phyloP scores from a whole-genome alignment of 2,797 vertebrate species.

The Sebastes flavidus region DNA sequence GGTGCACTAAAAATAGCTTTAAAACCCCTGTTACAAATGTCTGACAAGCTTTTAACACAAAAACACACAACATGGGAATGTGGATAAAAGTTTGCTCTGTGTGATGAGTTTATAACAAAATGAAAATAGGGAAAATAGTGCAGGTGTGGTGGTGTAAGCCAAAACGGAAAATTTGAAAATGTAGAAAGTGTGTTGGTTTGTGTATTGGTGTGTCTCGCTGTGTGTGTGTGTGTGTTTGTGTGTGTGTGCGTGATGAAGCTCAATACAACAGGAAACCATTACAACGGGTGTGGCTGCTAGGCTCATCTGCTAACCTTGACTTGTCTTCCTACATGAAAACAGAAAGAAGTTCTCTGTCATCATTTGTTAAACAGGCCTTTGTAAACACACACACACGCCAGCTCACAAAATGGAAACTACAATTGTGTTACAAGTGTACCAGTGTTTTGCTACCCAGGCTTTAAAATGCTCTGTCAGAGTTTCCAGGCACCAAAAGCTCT shows the following conservation, averaged over 20 bases:
- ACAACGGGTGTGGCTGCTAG: background rate
- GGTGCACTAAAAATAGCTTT: constrained; percentile 20
- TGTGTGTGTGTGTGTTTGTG: background rate
- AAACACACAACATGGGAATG: background rate
- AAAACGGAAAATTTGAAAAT: background rate
- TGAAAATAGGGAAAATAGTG: background rate
- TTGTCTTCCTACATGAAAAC: constrained; percentile 32
- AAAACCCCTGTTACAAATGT: background rate
- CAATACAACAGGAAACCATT: constrained; percentile 18
- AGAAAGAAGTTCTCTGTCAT: constrained; percentile 27
- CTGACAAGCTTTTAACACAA: background rate
- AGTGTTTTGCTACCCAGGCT: background rate
- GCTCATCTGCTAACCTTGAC: constrained; percentile 40
- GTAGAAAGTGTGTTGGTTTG: background rate
- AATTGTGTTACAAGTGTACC: background rate
- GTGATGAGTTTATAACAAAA: background rate
- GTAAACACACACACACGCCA: background rate
- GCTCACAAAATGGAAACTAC: background rate
- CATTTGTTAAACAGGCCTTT: constrained; percentile 11
- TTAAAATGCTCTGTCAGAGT: background rate
- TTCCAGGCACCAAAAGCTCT: background rate
- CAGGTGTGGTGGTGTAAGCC: background rate
- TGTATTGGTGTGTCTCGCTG: background rate
- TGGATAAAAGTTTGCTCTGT: background rate
- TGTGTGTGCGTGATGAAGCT: background rate